phyloP scores from a whole-genome alignment of 1,140 invertebrate genomes.

The Lucilia sericata region DNA sequence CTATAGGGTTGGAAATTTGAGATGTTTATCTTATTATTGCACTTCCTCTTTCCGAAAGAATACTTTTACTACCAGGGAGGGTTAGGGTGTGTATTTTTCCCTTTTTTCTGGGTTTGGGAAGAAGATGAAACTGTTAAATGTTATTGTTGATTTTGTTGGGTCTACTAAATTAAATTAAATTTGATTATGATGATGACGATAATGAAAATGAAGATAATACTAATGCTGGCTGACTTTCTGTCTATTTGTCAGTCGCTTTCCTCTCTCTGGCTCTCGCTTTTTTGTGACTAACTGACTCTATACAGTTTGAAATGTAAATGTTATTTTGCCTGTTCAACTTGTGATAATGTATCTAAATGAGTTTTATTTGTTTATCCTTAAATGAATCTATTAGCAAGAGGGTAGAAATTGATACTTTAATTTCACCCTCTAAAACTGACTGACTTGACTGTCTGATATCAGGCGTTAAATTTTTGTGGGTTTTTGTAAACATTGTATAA shows the following conservation, averaged over 20 bases:
- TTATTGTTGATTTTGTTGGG: not conserved
- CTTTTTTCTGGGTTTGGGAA: not conserved
- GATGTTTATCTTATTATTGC: conserved; percentile 37
- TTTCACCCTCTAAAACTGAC: not conserved
- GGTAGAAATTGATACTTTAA: conserved; percentile 9
- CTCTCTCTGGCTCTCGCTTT: no score
- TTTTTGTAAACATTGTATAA: conserved; percentile 12
- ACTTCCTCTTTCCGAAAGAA: not conserved
- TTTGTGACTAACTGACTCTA: conserved; percentile 7
- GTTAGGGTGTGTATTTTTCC: no score
- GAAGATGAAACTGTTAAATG: not conserved
- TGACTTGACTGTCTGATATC: not conserved
- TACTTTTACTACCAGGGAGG: not conserved
- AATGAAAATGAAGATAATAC: not conserved
- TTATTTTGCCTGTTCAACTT: conserved; percentile 30
- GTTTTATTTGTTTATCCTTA: conserved; percentile 42
- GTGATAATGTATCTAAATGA: conserved; percentile 44
- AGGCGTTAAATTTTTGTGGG: conserved; percentile 38
- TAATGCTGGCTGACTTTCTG: not conserved
- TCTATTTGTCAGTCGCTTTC: no score
- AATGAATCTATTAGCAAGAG: conserved; percentile 39
- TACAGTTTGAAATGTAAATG: not conserved
- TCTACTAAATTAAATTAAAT: conserved; percentile 37
- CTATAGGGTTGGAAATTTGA: conserved; percentile 11
- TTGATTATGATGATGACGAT: conserved; percentile 28